Conservation (phyloP, 1,140 invertebrate genomes). For the Drosophila rhopaloa region DNA sequence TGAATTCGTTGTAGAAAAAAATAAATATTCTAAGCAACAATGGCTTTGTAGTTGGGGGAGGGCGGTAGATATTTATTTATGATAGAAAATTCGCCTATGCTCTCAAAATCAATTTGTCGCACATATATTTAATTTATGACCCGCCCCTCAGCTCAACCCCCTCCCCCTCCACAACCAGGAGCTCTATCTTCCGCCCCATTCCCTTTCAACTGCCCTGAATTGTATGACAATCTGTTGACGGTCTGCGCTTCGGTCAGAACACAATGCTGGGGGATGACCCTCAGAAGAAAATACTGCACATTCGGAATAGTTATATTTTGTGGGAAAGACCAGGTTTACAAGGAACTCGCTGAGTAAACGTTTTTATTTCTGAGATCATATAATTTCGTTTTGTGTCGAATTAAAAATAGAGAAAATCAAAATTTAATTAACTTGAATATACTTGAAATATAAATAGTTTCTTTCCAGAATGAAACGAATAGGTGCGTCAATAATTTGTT, state of each 20-base stretch:
- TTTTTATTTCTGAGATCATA: too few relatives aligned
- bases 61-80: slow-evolving; percentile 32
- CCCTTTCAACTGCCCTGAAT: slow-evolving; percentile 2
- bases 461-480: too few relatives aligned
- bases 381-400: too few relatives aligned
- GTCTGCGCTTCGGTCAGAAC: slow-evolving; percentile 19
- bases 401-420: too few relatives aligned
- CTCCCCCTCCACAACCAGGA: neutral
- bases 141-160: slow-evolving; percentile 3
- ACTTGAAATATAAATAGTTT: too few relatives aligned
- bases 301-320: too few relatives aligned
- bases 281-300: too few relatives aligned
- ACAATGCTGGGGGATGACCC: slow-evolving; percentile 47
- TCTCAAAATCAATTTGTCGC: slow-evolving; percentile 70
- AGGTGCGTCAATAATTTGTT: too few relatives aligned
- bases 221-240: slow-evolving; percentile 62
- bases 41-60: slow-evolving; percentile 6
- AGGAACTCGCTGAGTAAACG: too few relatives aligned
- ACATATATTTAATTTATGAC: slow-evolving; percentile 73
- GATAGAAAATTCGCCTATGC: slow-evolving; percentile 40
- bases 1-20: slow-evolving; percentile 55
- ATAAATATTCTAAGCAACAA: slow-evolving; percentile 61
- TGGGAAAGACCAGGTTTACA: too few relatives aligned
- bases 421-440: too few relatives aligned
- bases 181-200: neutral